phyloP scores from a whole-genome alignment of 2,888 invertebrate genomes.

The Watsonalla binaria region DNA sequence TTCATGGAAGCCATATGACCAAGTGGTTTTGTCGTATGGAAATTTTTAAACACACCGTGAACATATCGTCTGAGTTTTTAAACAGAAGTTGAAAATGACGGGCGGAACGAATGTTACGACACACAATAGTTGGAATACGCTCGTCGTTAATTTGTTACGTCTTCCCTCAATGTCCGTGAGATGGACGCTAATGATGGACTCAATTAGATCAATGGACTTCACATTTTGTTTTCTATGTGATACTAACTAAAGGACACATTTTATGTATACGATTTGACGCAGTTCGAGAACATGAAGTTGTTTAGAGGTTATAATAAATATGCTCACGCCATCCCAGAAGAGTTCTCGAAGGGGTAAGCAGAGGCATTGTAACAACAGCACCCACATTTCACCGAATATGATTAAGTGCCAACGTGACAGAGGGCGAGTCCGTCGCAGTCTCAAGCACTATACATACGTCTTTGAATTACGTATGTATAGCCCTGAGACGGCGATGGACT shows the following conservation, averaged over 20 bases:
- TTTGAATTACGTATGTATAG: too few species aligned
- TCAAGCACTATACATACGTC: too few species aligned
- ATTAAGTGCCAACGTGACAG: too few species aligned
- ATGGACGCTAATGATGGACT: constrained; percentile 2
- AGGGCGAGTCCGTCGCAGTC: too few species aligned
- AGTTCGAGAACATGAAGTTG: too few species aligned
- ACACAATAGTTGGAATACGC: constrained; percentile 16
- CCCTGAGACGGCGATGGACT: too few species aligned
- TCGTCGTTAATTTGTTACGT: constrained; percentile 4
- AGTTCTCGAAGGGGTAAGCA: too few species aligned
- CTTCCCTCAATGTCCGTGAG: constrained; percentile 2
- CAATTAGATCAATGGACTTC: constrained; percentile 3
- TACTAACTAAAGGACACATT: not conserved
- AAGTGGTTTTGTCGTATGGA: constrained; percentile 12
- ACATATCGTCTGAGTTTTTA: constrained; percentile 24
- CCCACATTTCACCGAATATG: too few species aligned
- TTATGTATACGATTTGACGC: not conserved
- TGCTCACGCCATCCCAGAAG: too few species aligned
- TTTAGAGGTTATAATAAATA: too few species aligned
- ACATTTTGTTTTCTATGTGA: not conserved
- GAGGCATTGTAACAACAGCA: too few species aligned
- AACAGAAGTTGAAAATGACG: constrained; percentile 22
- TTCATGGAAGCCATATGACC: not conserved
- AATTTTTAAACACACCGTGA: constrained; percentile 24
- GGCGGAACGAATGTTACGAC: constrained; percentile 19